phyloP scores from a whole-genome alignment of 2,797 vertebrate genomes.

The Galagoides demidoff region DNA sequence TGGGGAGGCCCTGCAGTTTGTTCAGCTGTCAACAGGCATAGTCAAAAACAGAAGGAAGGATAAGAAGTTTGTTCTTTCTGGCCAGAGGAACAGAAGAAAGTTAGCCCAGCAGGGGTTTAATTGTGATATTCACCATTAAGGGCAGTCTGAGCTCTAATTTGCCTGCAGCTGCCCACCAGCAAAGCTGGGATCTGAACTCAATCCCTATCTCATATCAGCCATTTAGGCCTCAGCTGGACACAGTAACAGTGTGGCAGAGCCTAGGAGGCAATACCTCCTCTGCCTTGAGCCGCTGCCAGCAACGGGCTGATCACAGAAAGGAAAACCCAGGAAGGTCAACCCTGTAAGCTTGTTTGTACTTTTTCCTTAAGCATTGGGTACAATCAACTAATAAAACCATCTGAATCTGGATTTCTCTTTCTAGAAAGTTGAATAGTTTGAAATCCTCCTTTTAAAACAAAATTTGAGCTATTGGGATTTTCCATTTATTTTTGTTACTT shows the following conservation, averaged over 20 bases:
- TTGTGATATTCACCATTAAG: background rate
- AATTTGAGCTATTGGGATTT: background rate
- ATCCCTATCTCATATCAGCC: background rate
- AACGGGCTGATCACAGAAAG: background rate
- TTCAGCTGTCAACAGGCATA: background rate
- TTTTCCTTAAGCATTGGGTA: background rate
- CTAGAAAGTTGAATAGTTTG: background rate
- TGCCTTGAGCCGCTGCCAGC: background rate
- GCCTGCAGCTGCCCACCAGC: background rate
- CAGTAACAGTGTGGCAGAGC: background rate
- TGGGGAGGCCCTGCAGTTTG: no score
- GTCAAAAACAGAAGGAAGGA: background rate
- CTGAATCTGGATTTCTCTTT: background rate
- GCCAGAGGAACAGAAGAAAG: background rate
- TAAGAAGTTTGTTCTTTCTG: background rate
- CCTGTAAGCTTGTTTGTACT: background rate
- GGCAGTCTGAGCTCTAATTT: no score
- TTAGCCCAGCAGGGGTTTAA: background rate
- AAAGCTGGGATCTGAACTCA: background rate
- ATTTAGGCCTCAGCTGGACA: no score
- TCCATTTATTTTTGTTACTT: background rate
- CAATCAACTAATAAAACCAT: background rate
- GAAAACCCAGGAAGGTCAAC: background rate
- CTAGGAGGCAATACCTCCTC: background rate
- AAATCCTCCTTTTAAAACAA: background rate